Evolutionary conservation across 2,797 vertebrate genomes (phyloP), one percentile per base, ranked within the genome.

Genomic region (Brachymystax lenok): DNA sequence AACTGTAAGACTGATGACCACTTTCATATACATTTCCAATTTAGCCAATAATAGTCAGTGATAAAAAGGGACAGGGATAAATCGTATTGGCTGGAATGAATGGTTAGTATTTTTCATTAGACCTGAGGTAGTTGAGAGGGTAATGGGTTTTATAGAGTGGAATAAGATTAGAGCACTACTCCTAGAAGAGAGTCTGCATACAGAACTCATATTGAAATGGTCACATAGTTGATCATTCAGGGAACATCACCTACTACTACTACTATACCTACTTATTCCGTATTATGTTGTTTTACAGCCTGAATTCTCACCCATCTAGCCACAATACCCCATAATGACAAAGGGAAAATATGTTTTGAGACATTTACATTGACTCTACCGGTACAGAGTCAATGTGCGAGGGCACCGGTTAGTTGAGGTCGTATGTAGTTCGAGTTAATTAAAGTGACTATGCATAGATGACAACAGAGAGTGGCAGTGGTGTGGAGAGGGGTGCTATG

Each of bases 1-100:
- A 67, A 64, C 78, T 79, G 52, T 16, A 78, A 85, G 88, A 89
- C 76, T 72, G 82, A 88, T 88, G 75, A 80, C 75, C 61, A 1
- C 63, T 80, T 76, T 33, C 33, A 46, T n/a, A 54, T 67, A 81
- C 74, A 84, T 79, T 69, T 85, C 69, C 79, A 83, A 80, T 82
- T 67, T 80, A 27, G 73, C 68, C 64, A 76, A 83, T 77, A 52
- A 73, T 75, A 81, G 74, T 80, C 79, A 79, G 75, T 69, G 77
- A 84, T 84, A 69, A 64, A 83, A 80, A 14, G 46, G 35, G 54
- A 74, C 80, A 74, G 73, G 74, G 74, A 51, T 40, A 24, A 77
- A 73, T 74, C 6, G 40, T 69, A 27, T 74, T 27, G 3, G 33
- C 64, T 6, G 0, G 3, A 17, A 16, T 17, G 30, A 61, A 73